Conservation (phyloP, 2,888 invertebrate species). For the Biston betularia region DNA sequence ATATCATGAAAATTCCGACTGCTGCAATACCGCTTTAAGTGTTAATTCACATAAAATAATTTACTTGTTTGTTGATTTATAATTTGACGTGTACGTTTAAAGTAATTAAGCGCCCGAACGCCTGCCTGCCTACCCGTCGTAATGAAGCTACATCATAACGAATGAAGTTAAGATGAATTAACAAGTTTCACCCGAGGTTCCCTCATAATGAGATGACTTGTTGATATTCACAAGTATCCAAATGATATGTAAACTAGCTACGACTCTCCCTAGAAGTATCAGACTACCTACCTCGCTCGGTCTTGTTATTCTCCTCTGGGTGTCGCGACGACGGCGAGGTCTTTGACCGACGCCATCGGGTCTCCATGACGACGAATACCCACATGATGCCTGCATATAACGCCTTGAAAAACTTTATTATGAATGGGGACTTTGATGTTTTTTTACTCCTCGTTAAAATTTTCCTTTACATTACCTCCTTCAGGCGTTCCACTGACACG, state of each 20-base stretch:
- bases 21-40: slow-evolving; percentile 23
- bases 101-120: slow-evolving; percentile 57
- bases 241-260: slow-evolving; percentile 53
- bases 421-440: slow-evolving; percentile 60
- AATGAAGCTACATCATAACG: slow-evolving; percentile 59
- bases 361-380: slow-evolving; percentile 74
- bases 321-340: slow-evolving; percentile 75
- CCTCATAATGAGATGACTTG: slow-evolving; percentile 54
- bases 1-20: slow-evolving; percentile 24
- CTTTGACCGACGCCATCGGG: slow-evolving; percentile 78
- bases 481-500: slow-evolving; percentile 24
- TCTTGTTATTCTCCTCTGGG: slow-evolving; percentile 72
- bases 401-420: slow-evolving; percentile 66
- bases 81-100: slow-evolving; percentile 44
- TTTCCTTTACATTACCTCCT: slow-evolving; percentile 35
- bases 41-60: slow-evolving; percentile 31
- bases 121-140: slow-evolving; percentile 53
- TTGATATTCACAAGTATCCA: slow-evolving; percentile 53
- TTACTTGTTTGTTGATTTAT: slow-evolving; percentile 39
- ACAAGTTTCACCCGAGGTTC: slow-evolving; percentile 53
- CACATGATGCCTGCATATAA: slow-evolving; percentile 62
- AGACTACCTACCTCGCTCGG: slow-evolving; percentile 59
- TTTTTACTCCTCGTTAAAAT: slow-evolving; percentile 62
- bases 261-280: slow-evolving; percentile 66
- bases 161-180: slow-evolving; percentile 67